Conservation (phyloP, 2,888 invertebrate genomes). For the Drosophila setosimentum region DNA sequence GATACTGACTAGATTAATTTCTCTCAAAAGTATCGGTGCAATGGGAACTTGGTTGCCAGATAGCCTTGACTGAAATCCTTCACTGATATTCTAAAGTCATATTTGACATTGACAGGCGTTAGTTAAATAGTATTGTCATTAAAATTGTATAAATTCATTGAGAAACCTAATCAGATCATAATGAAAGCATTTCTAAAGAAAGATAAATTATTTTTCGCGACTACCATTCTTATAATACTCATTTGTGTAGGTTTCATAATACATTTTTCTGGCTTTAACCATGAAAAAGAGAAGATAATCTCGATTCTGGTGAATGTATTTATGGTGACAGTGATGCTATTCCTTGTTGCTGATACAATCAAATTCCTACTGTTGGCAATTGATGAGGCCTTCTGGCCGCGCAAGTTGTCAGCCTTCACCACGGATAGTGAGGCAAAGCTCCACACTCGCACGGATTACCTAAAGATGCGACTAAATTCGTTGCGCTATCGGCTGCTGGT, state of each 20-base stretch:
- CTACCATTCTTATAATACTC: slow-evolving; percentile 4
- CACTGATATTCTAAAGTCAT: not conserved
- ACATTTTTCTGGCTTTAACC: slow-evolving; percentile 50
- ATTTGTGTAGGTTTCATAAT: slow-evolving; percentile 1
- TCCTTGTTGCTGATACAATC: slow-evolving; percentile 62
- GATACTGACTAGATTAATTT: too few relatives aligned
- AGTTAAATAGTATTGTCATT: not conserved
- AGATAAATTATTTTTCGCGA: slow-evolving; percentile 13
- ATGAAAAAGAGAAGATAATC: slow-evolving; percentile 61
- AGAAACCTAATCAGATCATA: not conserved
- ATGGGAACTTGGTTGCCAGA: not conserved
- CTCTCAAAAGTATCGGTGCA: not conserved
- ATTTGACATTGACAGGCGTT: not conserved
- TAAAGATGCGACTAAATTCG: slow-evolving; percentile 59
- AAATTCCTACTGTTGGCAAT: slow-evolving; percentile 51
- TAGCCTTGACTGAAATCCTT: not conserved
- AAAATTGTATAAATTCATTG: not conserved
- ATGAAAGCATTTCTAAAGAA: not conserved
- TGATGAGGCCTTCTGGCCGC: slow-evolving; percentile 53
- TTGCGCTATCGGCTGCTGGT: slow-evolving; percentile 63
- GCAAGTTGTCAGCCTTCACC: not conserved
- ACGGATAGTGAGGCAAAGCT: slow-evolving; percentile 20
- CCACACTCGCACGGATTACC: slow-evolving; percentile 45
- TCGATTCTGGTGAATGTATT: slow-evolving; percentile 48
- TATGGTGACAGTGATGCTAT: slow-evolving; percentile 42